Evolutionary conservation across 2,888 invertebrate species (phyloP), one percentile per base, ranked within the genome.

Genomic region (Lagria hirta): DNA sequence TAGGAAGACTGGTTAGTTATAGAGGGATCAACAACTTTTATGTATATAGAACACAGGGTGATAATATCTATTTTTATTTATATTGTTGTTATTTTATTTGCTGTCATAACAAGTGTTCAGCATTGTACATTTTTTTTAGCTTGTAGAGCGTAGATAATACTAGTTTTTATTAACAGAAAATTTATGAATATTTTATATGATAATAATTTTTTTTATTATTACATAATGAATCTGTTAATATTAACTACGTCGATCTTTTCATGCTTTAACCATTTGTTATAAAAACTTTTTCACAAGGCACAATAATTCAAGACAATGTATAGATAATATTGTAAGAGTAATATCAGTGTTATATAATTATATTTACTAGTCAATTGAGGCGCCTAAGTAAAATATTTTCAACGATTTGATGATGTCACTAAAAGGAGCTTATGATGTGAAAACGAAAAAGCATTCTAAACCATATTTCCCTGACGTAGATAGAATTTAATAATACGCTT

Each of bases 11-110:
- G 62, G 58, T 49, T 55, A 58, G 55, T 57, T 54, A 57, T 61
- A 62, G 62, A 58, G 66, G 66, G 66, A 64, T 61, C 64, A 66
- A 66, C 60, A 62, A 61, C n/a, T n/a, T 55, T 51, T 50, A 61
- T 71, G 69, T 70, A 71, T 55, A 71, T 71, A 70, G 62, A 68
- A 70, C 66, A 71, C 71, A 70, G 70, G 71, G 70, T 71, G 70
- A 71, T 71, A 69, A 53, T 54, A 54, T 54, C 54, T 62, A 57
- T 55, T 50, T 56, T 51, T 51, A 29, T 33, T 49, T 52, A 40
- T 13, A 22, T 41, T 32, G 29, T 33, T 18, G 11, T n/a, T 13
- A 11, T 4, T 13, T 34, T 37, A 16, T 22, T 34, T 28, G n/a
- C n/a, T n/a, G n/a, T n/a, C 16, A 4, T 38, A 11, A 30, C 11